Evolutionary conservation across 2,113 vertebrate species (phyloP).

Genomic region (Cynoglossus semilaevis): DNA sequence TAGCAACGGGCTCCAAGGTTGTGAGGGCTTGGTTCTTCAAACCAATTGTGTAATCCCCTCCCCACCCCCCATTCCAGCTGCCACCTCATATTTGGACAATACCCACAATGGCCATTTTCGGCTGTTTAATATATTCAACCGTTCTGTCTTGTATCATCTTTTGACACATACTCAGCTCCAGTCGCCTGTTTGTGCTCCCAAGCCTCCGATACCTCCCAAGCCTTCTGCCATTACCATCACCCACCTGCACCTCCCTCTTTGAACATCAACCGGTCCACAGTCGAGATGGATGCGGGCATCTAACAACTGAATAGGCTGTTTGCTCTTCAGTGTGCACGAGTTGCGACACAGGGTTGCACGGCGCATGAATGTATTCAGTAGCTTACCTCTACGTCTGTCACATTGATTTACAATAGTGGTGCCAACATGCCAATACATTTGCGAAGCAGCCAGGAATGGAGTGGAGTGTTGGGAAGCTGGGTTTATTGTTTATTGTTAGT

Average conservation of each 20-base stretch:
- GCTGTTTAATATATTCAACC: conserved; percentile 41
- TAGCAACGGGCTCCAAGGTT: neutral
- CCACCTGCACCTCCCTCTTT: conserved; percentile 31
- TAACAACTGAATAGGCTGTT: conserved; percentile 53
- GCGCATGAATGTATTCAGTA: conserved; percentile 52
- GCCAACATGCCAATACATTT: conserved; percentile 50
- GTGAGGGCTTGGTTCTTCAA: neutral
- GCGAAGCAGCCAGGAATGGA: conserved; percentile 31
- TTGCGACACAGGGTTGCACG: conserved; percentile 31
- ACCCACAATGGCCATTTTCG: conserved; percentile 38
- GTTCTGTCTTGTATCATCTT: conserved; percentile 6
- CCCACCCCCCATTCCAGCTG: neutral
- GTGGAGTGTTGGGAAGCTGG: conserved; percentile 13
- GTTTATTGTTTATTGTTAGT: conserved; percentile 41
- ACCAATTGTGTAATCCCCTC: conserved; percentile 12
- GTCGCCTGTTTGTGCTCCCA: conserved; percentile 29
- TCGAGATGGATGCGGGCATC: conserved; percentile 58
- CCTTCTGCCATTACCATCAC: conserved; percentile 20
- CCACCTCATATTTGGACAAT: conserved; percentile 34
- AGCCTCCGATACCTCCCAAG: conserved; percentile 31
- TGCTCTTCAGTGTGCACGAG: conserved; percentile 36
- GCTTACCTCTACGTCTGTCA: conserved; percentile 40
- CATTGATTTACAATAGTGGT: conserved; percentile 59
- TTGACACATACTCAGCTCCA: conserved; percentile 7
- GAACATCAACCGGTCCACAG: conserved; percentile 52